phyloP scores from a whole-genome alignment of 2,888 invertebrate genomes.

The Cabera pusaria region DNA sequence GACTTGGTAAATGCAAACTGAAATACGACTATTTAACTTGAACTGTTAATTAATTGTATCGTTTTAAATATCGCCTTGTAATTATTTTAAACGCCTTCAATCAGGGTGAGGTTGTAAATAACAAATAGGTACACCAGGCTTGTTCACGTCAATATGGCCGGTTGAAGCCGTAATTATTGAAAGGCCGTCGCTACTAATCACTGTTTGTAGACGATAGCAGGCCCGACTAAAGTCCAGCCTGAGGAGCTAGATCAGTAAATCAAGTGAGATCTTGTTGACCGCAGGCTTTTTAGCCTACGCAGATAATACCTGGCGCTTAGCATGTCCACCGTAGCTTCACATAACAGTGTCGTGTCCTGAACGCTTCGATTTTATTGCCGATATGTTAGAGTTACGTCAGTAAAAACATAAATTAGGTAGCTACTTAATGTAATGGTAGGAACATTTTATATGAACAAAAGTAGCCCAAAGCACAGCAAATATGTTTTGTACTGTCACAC shows the following conservation, averaged over 20 bases:
- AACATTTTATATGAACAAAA: no score
- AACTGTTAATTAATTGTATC: conserved; percentile 34
- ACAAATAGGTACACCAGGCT: conserved; percentile 28
- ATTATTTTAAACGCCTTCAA: conserved; percentile 25
- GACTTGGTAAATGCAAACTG: conserved; percentile 34
- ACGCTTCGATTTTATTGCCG: no score
- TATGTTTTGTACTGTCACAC: no score
- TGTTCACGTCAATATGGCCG: conserved; percentile 34
- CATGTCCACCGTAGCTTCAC: no score
- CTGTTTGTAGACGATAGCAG: conserved; percentile 54
- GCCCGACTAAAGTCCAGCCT: conserved; percentile 48
- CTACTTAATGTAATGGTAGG: no score
- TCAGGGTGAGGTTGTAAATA: conserved; percentile 24
- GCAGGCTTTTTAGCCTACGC: conserved; percentile 1
- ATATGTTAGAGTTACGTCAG: no score
- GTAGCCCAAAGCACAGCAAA: no score
- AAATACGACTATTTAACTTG: conserved; percentile 32
- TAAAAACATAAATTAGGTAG: no score
- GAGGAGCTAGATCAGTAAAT: conserved; percentile 21
- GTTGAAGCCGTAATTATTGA: conserved; percentile 56
- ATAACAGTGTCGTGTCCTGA: no score
- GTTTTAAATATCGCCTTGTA: conserved; percentile 26
- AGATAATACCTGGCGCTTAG: no score
- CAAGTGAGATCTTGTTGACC: conserved; percentile 1
- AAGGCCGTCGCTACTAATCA: conserved; percentile 61